Evolutionary conservation across 2,888 invertebrate species (phyloP), one percentile per base, ranked within the genome.

Genomic region (Acleris cristana): DNA sequence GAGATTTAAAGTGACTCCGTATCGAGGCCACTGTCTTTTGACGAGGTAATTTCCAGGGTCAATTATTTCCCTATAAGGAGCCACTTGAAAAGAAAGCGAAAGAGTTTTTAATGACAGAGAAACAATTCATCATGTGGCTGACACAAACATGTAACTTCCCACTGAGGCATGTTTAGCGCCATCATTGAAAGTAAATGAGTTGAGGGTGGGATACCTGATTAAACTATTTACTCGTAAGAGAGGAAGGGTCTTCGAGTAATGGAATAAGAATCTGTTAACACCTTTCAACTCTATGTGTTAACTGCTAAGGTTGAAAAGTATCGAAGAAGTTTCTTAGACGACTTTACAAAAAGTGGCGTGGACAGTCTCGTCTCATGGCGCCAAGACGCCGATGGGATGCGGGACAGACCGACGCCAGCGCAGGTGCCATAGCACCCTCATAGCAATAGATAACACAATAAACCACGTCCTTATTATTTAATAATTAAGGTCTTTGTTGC

Each of bases 1-100:
- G 78, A 86, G 86, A 86, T 87, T 88, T 87, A 84, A 65, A 67
- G 70, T 67, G 48, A 48, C 57, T 63, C n/a, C 69, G 40, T 65
- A 71, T 19, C 71, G 69, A 70, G 72, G 72, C 18, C 58, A 71
- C 57, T 63, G 64, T 73, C 57, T 71, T 71, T 52, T 71, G 69
- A 69, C 57, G 49, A 54, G 62, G 63, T 45, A 62, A 52, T 67
- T 67, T 67, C 63, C 58, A 59, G 49, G 48, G 63, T 63, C 58
- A 49, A 53, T 58, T 53, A 34, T 19, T 58, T 26, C 67, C 62
- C 45, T 67, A 63, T 58, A 67, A 63, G 67, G 63, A 67, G 44
- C 19, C 57, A 23, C 57, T 57, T 62, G 53, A 48, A 58, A 63
- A 67, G 67, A 67, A 67, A 67, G 58, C 57, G 65, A 55, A 58